A percentile compares a stretch with the other conserved stretches of the same genome.
These are phyloP conservation scores for Ochropacha duplaris DNA, from an alignment of 2,888 invertebrate genomes.

Conservation along the genomic window DNA sequence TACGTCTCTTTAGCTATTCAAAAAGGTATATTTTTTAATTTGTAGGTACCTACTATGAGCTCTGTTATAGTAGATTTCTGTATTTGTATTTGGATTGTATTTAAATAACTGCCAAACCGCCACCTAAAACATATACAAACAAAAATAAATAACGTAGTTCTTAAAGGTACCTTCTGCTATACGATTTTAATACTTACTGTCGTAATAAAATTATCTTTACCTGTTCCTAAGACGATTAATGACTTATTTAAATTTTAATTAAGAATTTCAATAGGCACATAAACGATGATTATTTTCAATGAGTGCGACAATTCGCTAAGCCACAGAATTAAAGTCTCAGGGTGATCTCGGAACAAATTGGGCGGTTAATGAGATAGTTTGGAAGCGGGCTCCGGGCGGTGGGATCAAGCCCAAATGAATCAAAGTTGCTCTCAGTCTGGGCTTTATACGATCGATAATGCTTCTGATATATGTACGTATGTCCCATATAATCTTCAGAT, in stretches of 20 bases:
- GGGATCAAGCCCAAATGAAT: constrained; percentile 71
- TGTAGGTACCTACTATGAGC: too few species aligned
- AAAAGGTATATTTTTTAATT: too few species aligned
- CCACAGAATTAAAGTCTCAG: constrained; percentile 67
- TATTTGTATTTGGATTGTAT: too few species aligned
- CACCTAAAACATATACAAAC: too few species aligned
- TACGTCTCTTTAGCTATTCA: too few species aligned
- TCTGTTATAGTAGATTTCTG: too few species aligned
- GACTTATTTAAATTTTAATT: neutral
- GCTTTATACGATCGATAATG: constrained; percentile 43
- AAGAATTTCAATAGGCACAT: constrained; percentile 12
- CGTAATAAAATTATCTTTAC: too few species aligned
- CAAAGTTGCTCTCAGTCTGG: constrained; percentile 52
- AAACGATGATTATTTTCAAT: constrained; percentile 16
- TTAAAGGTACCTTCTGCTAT: too few species aligned
- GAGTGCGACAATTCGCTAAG: constrained; percentile 44
- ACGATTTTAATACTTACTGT: too few species aligned
- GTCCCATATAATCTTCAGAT: neutral
- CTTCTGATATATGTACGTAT: constrained; percentile 20
- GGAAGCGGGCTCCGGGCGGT: constrained; percentile 49
- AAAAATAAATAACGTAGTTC: too few species aligned
- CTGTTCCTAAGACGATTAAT: neutral
- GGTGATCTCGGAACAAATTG: constrained; percentile 72
- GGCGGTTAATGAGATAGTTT: constrained; percentile 74
- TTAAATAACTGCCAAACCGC: too few species aligned